Evolutionary conservation across 2,113 vertebrate species (phyloP).

Genomic region (Micromys minutus): DNA sequence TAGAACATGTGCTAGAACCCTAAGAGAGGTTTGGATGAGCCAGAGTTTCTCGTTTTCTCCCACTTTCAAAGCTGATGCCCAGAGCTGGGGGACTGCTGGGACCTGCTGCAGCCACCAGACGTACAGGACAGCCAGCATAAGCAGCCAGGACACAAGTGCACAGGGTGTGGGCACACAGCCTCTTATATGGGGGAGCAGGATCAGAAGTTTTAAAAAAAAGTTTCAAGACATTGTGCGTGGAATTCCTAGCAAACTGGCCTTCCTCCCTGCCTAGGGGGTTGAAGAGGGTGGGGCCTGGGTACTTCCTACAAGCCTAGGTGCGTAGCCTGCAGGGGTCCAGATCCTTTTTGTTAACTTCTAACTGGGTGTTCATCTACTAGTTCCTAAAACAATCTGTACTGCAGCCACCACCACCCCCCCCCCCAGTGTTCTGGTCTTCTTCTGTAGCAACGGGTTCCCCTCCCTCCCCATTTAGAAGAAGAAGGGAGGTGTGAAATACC

Average conservation of each 20-base stretch:
- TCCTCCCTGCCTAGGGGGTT: slow-evolving; percentile 42
- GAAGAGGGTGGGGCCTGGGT: slow-evolving; percentile 45
- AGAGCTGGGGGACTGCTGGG: background rate
- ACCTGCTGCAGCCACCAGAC: background rate
- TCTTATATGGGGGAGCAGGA: background rate
- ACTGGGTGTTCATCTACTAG: slow-evolving; percentile 69
- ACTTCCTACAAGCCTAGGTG: slow-evolving; percentile 73
- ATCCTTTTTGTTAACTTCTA: slow-evolving; percentile 72
- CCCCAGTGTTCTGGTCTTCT: slow-evolving; percentile 14
- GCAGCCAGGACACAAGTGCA: background rate
- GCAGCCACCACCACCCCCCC: background rate
- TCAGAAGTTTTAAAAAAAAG: background rate
- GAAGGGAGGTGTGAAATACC: slow-evolving; percentile 66
- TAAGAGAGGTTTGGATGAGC: background rate
- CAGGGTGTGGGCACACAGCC: background rate
- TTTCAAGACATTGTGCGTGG: slow-evolving; percentile 38
- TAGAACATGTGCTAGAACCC: background rate
- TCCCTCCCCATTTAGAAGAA: accelerated
- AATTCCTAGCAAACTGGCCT: slow-evolving; percentile 62
- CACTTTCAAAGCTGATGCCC: background rate
- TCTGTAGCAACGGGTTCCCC: background rate
- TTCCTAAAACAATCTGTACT: slow-evolving; percentile 66
- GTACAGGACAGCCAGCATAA: background rate
- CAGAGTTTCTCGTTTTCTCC: background rate
- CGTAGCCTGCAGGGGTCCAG: slow-evolving; percentile 26